Evolutionary conservation across 1,140 invertebrate genomes (phyloP).

Genomic region (Megalopta genalis): DNA sequence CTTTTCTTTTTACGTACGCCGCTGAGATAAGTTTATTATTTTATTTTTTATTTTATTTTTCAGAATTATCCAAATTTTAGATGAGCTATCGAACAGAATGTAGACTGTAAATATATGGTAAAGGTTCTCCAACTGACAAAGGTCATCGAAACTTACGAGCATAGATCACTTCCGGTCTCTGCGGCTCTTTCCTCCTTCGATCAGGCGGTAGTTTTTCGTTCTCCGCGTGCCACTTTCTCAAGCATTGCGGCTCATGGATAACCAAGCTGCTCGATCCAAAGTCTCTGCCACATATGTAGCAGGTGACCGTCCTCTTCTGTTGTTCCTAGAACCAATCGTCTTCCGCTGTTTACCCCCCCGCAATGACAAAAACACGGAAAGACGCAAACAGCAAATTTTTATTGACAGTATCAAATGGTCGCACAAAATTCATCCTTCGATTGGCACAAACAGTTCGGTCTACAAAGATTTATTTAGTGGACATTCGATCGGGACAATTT

Average conservation of each 20-base stretch:
- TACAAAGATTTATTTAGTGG: not conserved
- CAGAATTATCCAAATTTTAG: no score
- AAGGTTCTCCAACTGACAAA: not conserved
- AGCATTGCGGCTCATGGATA: slow-evolving; percentile 89
- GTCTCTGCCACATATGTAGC: slow-evolving; percentile 88
- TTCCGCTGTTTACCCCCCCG: not conserved
- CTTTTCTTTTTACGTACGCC: no score
- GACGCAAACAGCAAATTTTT: slow-evolving; percentile 2
- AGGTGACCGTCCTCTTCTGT: slow-evolving; percentile 77
- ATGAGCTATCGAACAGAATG: no score
- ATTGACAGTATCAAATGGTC: not conserved
- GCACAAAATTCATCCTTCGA: slow-evolving; percentile 1
- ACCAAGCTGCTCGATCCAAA: slow-evolving; percentile 86
- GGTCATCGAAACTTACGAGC: slow-evolving; percentile 74
- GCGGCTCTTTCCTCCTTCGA: slow-evolving; percentile 82
- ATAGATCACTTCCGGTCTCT: slow-evolving; percentile 83
- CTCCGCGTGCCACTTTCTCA: slow-evolving; percentile 87
- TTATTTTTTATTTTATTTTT: no score
- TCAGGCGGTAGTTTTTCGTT: slow-evolving; percentile 84
- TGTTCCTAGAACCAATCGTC: slow-evolving; percentile 52
- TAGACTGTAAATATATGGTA: not conserved
- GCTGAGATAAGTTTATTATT: no score
- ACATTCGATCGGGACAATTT: not conserved
- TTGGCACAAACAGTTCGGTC: not conserved
- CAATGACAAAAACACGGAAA: slow-evolving; percentile 10